Evolutionary conservation across 1,140 invertebrate species (phyloP).

Genomic region (Trichonephila clavipes): DNA sequence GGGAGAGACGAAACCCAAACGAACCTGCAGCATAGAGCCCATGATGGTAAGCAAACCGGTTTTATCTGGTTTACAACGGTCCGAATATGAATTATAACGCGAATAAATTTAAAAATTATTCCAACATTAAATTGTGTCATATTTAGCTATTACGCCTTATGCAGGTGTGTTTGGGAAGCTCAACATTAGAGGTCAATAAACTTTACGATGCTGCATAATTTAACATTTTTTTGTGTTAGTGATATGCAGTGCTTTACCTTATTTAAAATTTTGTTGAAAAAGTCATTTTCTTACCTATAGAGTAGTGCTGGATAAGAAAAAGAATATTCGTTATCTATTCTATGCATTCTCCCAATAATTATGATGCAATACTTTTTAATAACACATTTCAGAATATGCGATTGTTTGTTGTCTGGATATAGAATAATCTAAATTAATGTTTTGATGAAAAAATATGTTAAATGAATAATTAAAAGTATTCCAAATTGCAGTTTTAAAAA

Average conservation of each 20-base stretch:
- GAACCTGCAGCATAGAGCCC: slow-evolving; percentile 4
- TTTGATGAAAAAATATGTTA: too few relatives aligned
- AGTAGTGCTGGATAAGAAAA: too few relatives aligned
- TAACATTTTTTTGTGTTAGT: not conserved
- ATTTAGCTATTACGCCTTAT: not conserved
- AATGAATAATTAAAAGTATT: too few relatives aligned
- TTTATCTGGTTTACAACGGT: not conserved
- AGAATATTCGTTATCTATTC: too few relatives aligned
- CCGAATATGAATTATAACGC: not conserved
- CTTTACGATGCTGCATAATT: slow-evolving; percentile 7
- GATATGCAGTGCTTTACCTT: not conserved
- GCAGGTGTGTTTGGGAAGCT: not conserved
- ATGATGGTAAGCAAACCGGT: slow-evolving; percentile 63
- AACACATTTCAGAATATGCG: too few relatives aligned
- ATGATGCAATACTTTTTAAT: too few relatives aligned
- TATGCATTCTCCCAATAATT: too few relatives aligned
- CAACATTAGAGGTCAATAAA: slow-evolving; percentile 12
- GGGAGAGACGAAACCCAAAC: slow-evolving; percentile 60
- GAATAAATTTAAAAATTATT: not conserved
- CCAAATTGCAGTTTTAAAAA: too few relatives aligned
- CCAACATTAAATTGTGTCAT: not conserved
- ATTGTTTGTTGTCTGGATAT: too few relatives aligned
- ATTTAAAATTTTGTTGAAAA: too few relatives aligned
- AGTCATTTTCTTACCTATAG: too few relatives aligned
- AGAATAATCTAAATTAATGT: too few relatives aligned